Base-by-base conservation (phyloP, 2,797 vertebrate species). In the Enoplosus armatus region DNA sequence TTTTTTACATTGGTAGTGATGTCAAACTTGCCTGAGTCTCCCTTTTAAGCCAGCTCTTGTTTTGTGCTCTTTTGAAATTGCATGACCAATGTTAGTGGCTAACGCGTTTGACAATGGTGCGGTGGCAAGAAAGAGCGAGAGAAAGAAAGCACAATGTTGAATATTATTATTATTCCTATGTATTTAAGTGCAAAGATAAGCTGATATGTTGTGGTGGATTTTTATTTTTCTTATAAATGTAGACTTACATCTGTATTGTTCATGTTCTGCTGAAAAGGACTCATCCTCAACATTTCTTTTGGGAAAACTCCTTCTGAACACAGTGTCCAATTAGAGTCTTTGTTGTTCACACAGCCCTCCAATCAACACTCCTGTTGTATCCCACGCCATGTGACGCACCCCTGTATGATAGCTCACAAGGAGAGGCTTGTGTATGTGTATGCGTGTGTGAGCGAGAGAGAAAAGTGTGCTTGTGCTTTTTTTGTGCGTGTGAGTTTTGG, bases 141-240 rank as follows among this genome's bases (percentile, higher is more conserved):
- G 85, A 88, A 72, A 90, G 89, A 93, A 93, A 93, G 92, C 92
- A 94, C 93, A 95, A 90, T 90, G 91, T 92, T 92, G 82, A 94
- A 89, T 85, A 86, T 91, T 86, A 90, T 90, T 90, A 86, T 91
- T 90, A 90, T 87, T 93, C 77, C 76, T 89, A 74, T 89, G 93
- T 96, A 95, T 95, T 95, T 95, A 95, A 94, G 93, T 94, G 89
- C 90, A 91, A 92, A 93, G 90, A 95, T 95, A 96, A 96, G 94
- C 94, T 96, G 94, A 94, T 89, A 86, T 90, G 87, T 94, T 88
- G 88, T 93, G 92, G 90, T 92, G 93, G 88, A 90, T 85, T 93
- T 90, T 93, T 89, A 64, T 89, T 92, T 92, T 91, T 88, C 74
- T 89, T 93, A 87, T 90, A 90, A 85, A 91, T 91, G 92, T 95